phyloP scores from a whole-genome alignment of 2,888 invertebrate species.

The Sinotaia quadrata region DNA sequence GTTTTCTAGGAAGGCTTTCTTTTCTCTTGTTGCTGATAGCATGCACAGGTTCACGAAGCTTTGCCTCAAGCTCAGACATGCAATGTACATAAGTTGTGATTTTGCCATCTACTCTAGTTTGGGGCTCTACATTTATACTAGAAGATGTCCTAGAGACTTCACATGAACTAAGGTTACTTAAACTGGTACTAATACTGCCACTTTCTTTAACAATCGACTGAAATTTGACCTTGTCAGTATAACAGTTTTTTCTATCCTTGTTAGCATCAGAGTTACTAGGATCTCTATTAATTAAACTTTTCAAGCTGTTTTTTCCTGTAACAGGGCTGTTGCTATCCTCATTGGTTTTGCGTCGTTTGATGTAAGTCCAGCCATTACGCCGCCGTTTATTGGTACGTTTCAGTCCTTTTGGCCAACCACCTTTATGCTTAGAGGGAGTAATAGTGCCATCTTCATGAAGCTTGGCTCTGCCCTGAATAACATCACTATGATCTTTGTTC shows the following conservation, averaged over 20 bases:
- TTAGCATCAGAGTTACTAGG: too few species aligned
- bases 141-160: too few species aligned
- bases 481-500: conserved; percentile 44
- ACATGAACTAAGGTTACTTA: background rate
- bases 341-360: conserved; percentile 50
- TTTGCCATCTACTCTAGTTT: background rate
- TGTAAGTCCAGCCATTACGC: conserved; percentile 58
- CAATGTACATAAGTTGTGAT: background rate
- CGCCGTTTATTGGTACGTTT: conserved; percentile 54
- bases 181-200: background rate
- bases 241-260: too few species aligned
- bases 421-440: conserved; percentile 41
- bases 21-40: background rate
- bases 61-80: conserved; percentile 19
- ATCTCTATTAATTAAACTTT: too few species aligned
- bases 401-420: conserved; percentile 54
- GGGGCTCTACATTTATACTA: background rate
- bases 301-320: too few species aligned
- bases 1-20: background rate
- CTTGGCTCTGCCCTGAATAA: conserved; percentile 32
- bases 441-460: conserved; percentile 39
- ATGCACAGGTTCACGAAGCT: conserved; percentile 6
- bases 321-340: conserved; percentile 28
- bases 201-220: too few species aligned
- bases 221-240: too few species aligned